Conservation (phyloP, 2,888 invertebrate species). For the Hemicrepidius hirtus region DNA sequence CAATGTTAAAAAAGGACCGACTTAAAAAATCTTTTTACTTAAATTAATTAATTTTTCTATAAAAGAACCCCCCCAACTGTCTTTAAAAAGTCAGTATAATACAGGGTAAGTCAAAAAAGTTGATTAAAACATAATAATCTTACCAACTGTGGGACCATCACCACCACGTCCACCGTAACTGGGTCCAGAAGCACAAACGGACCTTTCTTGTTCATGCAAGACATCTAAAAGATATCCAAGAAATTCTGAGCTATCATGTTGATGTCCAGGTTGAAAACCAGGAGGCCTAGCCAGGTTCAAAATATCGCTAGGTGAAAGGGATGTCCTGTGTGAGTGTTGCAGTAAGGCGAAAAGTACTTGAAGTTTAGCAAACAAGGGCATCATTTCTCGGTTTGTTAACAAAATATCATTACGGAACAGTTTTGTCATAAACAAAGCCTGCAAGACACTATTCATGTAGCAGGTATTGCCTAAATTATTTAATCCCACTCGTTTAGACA, state of each 20-base stretch:
- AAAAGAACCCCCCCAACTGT: too few relatives aligned
- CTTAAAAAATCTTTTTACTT: too few relatives aligned
- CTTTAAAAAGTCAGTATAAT: too few relatives aligned
- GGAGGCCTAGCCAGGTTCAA: conserved; percentile 83
- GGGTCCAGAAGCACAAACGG: conserved; percentile 50
- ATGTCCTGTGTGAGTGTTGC: conserved; percentile 79
- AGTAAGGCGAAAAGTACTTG: conserved; percentile 85
- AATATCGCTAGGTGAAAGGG: conserved; percentile 83
- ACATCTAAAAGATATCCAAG: conserved; percentile 83
- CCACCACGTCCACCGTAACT: too few relatives aligned
- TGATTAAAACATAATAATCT: not conserved
- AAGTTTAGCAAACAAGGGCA: conserved; percentile 77
- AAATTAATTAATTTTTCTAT: too few relatives aligned
- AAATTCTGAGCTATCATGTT: conserved; percentile 93
- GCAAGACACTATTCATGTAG: conserved; percentile 92
- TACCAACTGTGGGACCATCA: conserved; percentile 40
- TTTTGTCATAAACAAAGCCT: conserved; percentile 88
- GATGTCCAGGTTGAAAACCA: conserved; percentile 84
- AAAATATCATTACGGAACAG: conserved; percentile 84
- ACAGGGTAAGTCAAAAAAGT: too few relatives aligned
- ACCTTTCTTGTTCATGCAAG: conserved; percentile 83
- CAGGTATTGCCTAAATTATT: conserved; percentile 91
- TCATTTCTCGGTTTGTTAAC: conserved; percentile 73
- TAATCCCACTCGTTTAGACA: conserved; percentile 80
- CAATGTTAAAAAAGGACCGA: too few relatives aligned